phyloP scores from a whole-genome alignment of 2,888 invertebrate genomes.

The Platypus cylindrus region DNA sequence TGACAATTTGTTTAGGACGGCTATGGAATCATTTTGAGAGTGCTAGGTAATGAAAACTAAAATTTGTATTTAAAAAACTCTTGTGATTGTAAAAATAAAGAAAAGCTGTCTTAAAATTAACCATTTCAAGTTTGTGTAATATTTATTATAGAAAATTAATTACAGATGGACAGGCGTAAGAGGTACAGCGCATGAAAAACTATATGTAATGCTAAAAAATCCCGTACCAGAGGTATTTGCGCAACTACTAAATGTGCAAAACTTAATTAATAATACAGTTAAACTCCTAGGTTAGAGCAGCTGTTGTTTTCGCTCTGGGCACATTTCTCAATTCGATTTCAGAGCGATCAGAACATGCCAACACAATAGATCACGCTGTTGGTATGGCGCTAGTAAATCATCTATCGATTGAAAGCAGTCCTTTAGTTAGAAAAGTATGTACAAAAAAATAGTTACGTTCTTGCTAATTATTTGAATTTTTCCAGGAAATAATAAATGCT shows the following conservation, averaged over 20 bases:
- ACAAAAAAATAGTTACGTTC: too few species aligned
- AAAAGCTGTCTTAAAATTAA: too few species aligned
- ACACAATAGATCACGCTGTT: constrained; percentile 85
- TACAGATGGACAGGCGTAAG: constrained; percentile 86
- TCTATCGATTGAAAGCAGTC: constrained; percentile 66
- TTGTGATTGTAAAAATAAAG: background rate
- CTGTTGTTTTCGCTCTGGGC: constrained; percentile 89
- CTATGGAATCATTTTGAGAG: constrained; percentile 83
- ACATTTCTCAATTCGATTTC: constrained; percentile 79
- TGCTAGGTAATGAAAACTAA: constrained; percentile 41
- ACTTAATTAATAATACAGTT: too few species aligned
- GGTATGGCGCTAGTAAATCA: constrained; percentile 75
- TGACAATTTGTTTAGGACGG: constrained; percentile 81
- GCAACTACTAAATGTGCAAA: constrained; percentile 1
- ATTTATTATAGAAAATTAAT: too few species aligned
- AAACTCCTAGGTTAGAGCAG: constrained; percentile 70
- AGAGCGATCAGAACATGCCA: constrained; percentile 83
- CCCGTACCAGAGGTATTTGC: constrained; percentile 66
- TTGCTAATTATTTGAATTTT: too few species aligned
- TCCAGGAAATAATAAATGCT: constrained; percentile 69
- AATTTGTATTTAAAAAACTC: background rate
- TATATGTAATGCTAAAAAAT: constrained; percentile 69
- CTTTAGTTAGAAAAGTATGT: constrained; percentile 55
- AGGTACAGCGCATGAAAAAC: constrained; percentile 92
- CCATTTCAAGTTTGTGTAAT: too few species aligned